Percentiles rank a stretch among this genome's conserved stretches.
phyloP scores from a whole-genome alignment of 1,140 invertebrate genomes.

The Phymastichus coffea region DNA sequence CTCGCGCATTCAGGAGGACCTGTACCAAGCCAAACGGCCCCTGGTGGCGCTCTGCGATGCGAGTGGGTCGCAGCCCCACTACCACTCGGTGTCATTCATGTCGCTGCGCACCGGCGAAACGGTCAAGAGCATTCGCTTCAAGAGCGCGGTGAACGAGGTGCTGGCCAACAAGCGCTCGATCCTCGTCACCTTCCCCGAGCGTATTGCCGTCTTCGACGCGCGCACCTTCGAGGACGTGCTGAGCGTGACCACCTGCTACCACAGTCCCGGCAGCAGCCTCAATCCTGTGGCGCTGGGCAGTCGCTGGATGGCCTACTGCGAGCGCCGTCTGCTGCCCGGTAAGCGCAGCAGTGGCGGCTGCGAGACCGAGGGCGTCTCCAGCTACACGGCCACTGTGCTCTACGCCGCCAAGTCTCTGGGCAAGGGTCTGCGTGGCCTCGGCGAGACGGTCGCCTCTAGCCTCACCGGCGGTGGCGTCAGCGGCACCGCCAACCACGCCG shows the following conservation, averaged over 20 bases:
- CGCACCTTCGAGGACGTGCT: conserved; percentile 82
- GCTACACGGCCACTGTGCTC: conserved; percentile 92
- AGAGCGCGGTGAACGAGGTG: conserved; percentile 85
- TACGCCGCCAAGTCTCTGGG: conserved; percentile 92
- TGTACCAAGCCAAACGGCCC: conserved; percentile 75
- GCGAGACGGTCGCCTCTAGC: conserved; percentile 91
- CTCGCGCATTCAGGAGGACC: conserved; percentile 60
- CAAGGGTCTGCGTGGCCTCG: conserved; percentile 81
- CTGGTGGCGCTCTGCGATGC: conserved; percentile 87
- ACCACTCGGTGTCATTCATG: conserved; percentile 85
- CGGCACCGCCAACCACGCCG: conserved; percentile 63
- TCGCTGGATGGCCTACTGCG: conserved; percentile 79
- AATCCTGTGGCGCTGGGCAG: conserved; percentile 91
- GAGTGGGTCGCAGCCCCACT: conserved; percentile 76
- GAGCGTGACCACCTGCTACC: conserved; percentile 86
- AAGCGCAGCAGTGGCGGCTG: conserved; percentile 86
- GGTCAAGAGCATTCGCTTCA: conserved; percentile 89
- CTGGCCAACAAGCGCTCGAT: conserved; percentile 79
- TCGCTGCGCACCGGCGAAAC: conserved; percentile 87
- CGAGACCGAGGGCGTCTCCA: conserved; percentile 74
- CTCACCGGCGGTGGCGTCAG: conserved; percentile 67
- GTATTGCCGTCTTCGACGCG: conserved; percentile 89
- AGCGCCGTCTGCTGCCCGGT: conserved; percentile 77
- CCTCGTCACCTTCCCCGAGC: conserved; percentile 85
- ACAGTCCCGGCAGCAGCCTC: conserved; percentile 77